Evolutionary conservation across 1,140 invertebrate genomes (phyloP).

Genomic region (Harpegnathos saltator): DNA sequence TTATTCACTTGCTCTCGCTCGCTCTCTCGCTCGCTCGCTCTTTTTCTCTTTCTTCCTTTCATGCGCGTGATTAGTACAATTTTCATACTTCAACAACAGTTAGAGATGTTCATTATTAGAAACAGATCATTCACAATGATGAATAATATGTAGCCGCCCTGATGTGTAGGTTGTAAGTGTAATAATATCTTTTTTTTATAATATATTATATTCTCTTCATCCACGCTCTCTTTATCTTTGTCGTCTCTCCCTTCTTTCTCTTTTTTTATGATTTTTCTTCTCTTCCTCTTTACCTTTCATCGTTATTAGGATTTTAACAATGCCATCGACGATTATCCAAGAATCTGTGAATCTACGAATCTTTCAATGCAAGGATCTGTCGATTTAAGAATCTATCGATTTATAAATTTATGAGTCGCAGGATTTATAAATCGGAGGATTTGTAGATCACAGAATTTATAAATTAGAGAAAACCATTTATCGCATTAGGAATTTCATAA

Average conservation of each 20-base stretch:
- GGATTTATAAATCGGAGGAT: neutral
- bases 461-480: neutral
- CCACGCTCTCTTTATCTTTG: neutral
- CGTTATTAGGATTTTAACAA: conserved; percentile 54
- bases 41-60: neutral
- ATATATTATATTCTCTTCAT: conserved; percentile 68
- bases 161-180: conserved; percentile 72
- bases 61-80: conserved; percentile 3
- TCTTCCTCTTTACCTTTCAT: neutral
- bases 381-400: neutral
- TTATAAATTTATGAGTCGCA: neutral
- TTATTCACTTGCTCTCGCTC: neutral
- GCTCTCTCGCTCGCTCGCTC: conserved; percentile 4
- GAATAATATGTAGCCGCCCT: conserved; percentile 75
- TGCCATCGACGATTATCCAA: conserved; percentile 62
- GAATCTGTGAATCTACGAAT: conserved; percentile 25
- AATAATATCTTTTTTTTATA: conserved; percentile 67
- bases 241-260: neutral
- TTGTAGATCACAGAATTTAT: neutral
- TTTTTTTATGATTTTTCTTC: conserved; percentile 18
- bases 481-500: no score
- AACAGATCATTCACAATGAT: conserved; percentile 80
- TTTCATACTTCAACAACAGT: conserved; percentile 76
- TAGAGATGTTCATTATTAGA: conserved; percentile 80
- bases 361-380: conserved; percentile 24